Evolutionary conservation across 2,113 vertebrate genomes (phyloP).

Genomic region (Atrichornis clamosus): DNA sequence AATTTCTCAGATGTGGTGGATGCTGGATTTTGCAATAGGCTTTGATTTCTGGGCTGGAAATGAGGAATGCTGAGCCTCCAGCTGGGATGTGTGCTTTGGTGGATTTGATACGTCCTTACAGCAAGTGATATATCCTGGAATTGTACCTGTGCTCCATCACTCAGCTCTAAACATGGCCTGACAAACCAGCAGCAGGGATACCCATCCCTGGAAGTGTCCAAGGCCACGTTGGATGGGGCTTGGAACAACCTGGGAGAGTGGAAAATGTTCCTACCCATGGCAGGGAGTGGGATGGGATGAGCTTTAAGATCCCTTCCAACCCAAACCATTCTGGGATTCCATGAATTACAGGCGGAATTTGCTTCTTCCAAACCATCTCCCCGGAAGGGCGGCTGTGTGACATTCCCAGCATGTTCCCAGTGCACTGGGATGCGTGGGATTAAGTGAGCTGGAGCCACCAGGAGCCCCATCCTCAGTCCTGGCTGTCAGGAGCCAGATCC

Average conservation of each 20-base stretch:
- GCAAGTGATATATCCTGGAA: neutral
- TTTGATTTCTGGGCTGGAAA: neutral
- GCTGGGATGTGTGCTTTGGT: neutral
- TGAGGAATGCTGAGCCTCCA: neutral
- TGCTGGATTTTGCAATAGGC: neutral
- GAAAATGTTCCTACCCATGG: neutral
- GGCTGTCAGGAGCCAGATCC: neutral
- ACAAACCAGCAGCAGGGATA: neutral
- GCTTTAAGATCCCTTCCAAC: neutral
- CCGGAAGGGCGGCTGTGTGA: neutral
- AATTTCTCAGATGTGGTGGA: neutral
- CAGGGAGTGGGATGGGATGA: neutral
- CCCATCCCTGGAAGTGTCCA: neutral
- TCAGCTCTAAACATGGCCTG: neutral
- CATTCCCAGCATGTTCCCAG: neutral
- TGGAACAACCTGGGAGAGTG: neutral
- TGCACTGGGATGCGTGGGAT: fast-evolving
- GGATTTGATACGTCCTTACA: neutral
- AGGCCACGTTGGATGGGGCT: fast-evolving
- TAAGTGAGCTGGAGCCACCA: neutral
- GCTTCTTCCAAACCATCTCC: neutral
- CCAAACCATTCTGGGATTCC: neutral
- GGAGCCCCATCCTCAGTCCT: neutral
- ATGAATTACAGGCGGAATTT: neutral
- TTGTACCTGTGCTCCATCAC: neutral